Percentiles rank a stretch among this genome's conserved stretches.
These are phyloP conservation scores for Diabrotica balteata DNA, from an alignment of 2,888 invertebrate genomes.

Conservation along the genomic window DNA sequence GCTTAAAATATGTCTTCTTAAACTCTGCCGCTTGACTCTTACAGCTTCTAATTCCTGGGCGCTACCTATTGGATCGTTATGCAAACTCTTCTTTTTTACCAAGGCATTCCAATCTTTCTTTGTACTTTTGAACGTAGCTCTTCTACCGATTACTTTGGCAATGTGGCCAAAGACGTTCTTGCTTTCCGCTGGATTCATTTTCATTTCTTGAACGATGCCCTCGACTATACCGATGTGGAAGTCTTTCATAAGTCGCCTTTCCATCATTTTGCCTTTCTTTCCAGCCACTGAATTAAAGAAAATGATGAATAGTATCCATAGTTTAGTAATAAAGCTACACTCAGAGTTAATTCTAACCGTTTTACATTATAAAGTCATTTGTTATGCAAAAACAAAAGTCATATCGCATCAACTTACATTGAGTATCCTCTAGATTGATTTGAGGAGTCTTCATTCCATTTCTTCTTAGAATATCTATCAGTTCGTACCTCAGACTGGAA, in stretches of 20 bases:
- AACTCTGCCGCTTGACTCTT: slow-evolving; percentile 73
- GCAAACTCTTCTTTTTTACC: slow-evolving; percentile 74
- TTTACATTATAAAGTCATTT: too few species aligned
- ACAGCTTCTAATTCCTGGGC: slow-evolving; percentile 71
- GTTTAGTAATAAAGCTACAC: background rate
- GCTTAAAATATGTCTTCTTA: slow-evolving; percentile 73
- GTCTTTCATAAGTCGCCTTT: slow-evolving; percentile 84
- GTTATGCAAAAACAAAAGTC: too few species aligned
- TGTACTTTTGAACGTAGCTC: slow-evolving; percentile 62
- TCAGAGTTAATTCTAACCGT: background rate
- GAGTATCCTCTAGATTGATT: slow-evolving; percentile 71
- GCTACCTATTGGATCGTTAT: slow-evolving; percentile 80
- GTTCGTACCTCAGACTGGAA: slow-evolving; percentile 90
- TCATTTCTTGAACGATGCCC: slow-evolving; percentile 78
- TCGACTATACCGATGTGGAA: slow-evolving; percentile 91
- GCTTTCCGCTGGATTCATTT: slow-evolving; percentile 66
- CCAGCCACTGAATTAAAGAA: slow-evolving; percentile 69
- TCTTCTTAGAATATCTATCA: slow-evolving; percentile 87
- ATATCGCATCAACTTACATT: slow-evolving; percentile 58
- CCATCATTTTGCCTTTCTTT: slow-evolving; percentile 86
- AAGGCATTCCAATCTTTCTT: slow-evolving; percentile 87
- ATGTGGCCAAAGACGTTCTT: slow-evolving; percentile 85
- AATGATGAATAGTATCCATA: background rate
- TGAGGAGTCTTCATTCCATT: slow-evolving; percentile 89
- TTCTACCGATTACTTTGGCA: slow-evolving; percentile 79